phyloP scores from a whole-genome alignment of 2,888 invertebrate genomes.

The Tromatobia lineatoria region DNA sequence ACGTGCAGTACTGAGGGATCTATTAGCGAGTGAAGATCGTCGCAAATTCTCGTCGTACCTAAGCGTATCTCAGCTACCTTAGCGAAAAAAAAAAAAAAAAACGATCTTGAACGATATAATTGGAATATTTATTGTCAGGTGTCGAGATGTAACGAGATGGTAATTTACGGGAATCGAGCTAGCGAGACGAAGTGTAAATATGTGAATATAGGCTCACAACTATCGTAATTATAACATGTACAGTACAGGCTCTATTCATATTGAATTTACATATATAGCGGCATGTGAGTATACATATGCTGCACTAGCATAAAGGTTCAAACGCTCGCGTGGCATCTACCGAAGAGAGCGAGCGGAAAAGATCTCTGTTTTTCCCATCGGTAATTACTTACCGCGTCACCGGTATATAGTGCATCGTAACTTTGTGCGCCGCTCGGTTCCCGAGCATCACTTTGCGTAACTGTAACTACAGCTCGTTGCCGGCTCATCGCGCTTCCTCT shows the following conservation, averaged over 20 bases:
- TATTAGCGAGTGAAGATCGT: conserved; percentile 35
- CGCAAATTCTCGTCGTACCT: conserved; percentile 1
- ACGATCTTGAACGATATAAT: conserved; percentile 40
- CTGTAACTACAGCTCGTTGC: conserved; percentile 18
- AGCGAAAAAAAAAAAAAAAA: not conserved
- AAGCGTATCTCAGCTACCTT: not conserved
- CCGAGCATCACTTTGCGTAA: conserved; percentile 56
- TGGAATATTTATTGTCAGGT: conserved; percentile 57
- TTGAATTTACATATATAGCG: conserved; percentile 13
- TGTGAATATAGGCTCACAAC: conserved; percentile 9
- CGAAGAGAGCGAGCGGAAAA: conserved; percentile 14
- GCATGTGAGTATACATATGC: not conserved
- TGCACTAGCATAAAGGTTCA: conserved; percentile 36
- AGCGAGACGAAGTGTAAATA: conserved; percentile 37
- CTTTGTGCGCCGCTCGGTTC: conserved; percentile 37
- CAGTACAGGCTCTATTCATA: not conserved
- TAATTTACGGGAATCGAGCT: conserved; percentile 57
- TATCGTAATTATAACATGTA: conserved; percentile 30
- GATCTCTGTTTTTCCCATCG: conserved; percentile 54
- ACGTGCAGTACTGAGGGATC: conserved; percentile 39
- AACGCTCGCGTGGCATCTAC: conserved; percentile 46
- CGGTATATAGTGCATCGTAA: conserved; percentile 57
- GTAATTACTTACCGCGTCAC: conserved; percentile 45
- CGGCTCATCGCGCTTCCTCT: conserved; percentile 37
- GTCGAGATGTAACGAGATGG: conserved; percentile 53